phyloP scores from a whole-genome alignment of 1,140 invertebrate genomes.

The Drosophila rhopaloa region DNA sequence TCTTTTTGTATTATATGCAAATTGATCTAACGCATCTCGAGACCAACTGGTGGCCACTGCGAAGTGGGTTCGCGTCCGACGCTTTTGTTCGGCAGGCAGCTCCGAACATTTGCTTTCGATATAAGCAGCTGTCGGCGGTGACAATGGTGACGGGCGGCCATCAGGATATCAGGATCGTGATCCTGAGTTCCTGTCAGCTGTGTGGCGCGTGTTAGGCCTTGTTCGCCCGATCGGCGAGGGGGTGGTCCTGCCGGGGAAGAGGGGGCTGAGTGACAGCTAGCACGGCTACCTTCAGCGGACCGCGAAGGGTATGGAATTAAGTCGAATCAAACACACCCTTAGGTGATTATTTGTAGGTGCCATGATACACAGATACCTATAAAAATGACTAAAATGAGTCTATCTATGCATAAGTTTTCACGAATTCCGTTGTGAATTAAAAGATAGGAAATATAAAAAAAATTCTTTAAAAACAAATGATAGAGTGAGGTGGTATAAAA shows the following conservation, averaged over 20 bases:
- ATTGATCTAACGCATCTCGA: constrained; percentile 40
- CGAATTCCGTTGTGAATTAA: background rate
- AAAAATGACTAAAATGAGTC: background rate
- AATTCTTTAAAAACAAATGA: too few relatives aligned
- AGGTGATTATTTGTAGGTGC: background rate
- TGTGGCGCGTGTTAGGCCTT: constrained; percentile 61
- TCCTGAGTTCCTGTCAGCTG: constrained; percentile 61
- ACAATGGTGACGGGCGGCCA: constrained; percentile 23
- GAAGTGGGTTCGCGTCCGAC: constrained; percentile 18
- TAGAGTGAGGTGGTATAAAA: too few relatives aligned
- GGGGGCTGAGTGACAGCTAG: constrained; percentile 46
- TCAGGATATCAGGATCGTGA: constrained; percentile 46
- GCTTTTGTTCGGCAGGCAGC: constrained; percentile 27
- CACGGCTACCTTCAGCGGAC: constrained; percentile 1
- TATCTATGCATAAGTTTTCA: too few relatives aligned
- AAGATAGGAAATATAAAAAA: background rate
- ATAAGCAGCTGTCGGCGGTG: constrained; percentile 47
- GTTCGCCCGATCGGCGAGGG: constrained; percentile 21
- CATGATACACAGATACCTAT: background rate
- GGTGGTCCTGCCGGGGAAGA: constrained; percentile 7
- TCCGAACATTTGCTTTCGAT: background rate
- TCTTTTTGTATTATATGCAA: constrained; percentile 77
- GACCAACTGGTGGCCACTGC: constrained; percentile 28
- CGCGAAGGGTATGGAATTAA: background rate
- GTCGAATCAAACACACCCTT: constrained; percentile 5